Evolutionary conservation across 2,888 invertebrate genomes (phyloP).

Genomic region (Dromius quadrimaculatus): DNA sequence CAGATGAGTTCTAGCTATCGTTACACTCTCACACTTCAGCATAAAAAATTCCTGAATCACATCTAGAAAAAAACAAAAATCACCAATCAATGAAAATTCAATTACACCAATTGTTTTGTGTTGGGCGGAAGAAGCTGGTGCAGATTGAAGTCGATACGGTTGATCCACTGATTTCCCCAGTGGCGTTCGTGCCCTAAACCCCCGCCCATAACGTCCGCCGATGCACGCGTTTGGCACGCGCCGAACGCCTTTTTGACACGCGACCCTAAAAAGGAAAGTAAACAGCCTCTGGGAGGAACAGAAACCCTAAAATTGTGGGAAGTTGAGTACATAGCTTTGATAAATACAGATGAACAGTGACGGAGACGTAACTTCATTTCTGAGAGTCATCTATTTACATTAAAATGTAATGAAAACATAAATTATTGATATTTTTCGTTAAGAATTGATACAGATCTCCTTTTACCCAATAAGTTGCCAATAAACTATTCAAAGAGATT

Average conservation of each 20-base stretch:
- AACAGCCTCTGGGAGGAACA: constrained; percentile 35
- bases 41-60: constrained; percentile 24
- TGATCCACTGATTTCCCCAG: constrained; percentile 43
- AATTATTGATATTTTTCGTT: too few species aligned
- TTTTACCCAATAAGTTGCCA: too few species aligned
- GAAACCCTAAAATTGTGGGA: constrained; percentile 11
- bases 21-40: neutral
- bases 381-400: too few species aligned
- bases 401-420: too few species aligned
- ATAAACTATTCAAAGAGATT: too few species aligned
- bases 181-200: constrained; percentile 5
- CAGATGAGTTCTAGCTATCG: constrained; percentile 12
- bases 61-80: constrained; percentile 20
- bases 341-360: constrained; percentile 7
- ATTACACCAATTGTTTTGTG: constrained; percentile 35
- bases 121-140: constrained; percentile 7
- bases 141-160: constrained; percentile 41
- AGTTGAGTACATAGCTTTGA: neutral
- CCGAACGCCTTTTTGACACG: constrained; percentile 46
- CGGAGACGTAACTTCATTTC: constrained; percentile 4
- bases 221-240: constrained; percentile 15
- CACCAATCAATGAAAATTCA: constrained; percentile 38
- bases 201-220: neutral
- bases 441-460: too few species aligned
- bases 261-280: constrained; percentile 44